Percentiles rank a stretch among this genome's conserved stretches.
Conservation (phyloP, 2,113 vertebrate species). For the Regulus satrapa region DNA sequence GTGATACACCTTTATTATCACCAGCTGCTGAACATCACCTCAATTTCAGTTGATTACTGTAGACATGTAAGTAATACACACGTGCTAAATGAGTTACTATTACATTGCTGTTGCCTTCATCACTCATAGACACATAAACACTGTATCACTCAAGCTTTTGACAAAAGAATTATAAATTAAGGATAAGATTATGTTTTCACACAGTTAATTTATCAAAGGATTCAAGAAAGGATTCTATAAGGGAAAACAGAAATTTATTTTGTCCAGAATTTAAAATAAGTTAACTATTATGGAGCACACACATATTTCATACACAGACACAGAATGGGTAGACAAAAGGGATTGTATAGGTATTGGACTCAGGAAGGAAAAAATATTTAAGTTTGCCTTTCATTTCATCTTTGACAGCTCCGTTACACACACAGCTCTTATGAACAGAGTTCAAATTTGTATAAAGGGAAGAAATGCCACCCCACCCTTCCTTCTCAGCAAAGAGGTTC, state of each 20-base stretch:
- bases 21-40: background rate
- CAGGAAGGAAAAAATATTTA: background rate
- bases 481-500: background rate
- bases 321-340: background rate
- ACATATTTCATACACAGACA: background rate
- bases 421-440: background rate
- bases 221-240: background rate
- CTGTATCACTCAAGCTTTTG: background rate
- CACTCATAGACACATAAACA: background rate
- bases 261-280: background rate
- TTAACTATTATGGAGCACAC: background rate
- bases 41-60: background rate
- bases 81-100: background rate
- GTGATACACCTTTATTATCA: background rate
- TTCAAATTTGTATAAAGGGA: background rate
- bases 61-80: background rate
- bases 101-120: background rate
- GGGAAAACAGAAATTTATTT: background rate
- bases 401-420: background rate
- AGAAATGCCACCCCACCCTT: background rate
- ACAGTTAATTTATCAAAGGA: background rate
- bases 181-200: background rate
- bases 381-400: background rate
- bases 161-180: background rate
- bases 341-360: background rate